Percentiles rank a stretch among this genome's conserved stretches.
These are phyloP conservation scores for Pararge aegeria DNA, from an alignment of 1,140 invertebrate genomes.

Conservation along the genomic window DNA sequence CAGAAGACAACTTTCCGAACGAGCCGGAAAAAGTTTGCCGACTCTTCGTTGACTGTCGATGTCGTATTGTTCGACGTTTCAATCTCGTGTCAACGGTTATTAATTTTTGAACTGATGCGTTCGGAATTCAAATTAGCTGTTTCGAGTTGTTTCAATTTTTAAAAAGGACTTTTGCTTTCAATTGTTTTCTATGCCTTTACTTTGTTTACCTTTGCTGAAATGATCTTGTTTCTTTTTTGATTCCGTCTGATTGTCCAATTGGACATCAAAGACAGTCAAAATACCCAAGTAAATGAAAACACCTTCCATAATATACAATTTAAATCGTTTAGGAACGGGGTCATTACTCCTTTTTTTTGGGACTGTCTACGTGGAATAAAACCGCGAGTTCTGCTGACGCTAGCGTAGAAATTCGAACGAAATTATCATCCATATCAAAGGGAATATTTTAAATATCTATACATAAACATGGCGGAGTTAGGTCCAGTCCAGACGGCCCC, in stretches of 20 bases:
- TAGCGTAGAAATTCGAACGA: conserved; percentile 52
- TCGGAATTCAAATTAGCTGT: conserved; percentile 33
- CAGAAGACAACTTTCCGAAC: conserved; percentile 50
- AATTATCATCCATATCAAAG: conserved; percentile 77
- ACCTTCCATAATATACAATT: neutral
- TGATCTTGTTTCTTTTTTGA: conserved; percentile 1
- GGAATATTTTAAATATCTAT: conserved; percentile 77
- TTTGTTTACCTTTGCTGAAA: neutral
- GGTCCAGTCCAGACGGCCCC: conserved; percentile 66
- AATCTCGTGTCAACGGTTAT: conserved; percentile 51
- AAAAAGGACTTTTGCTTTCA: conserved; percentile 7
- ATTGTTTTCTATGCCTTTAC: conserved; percentile 1
- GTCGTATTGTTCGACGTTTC: conserved; percentile 47
- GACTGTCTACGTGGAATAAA: conserved; percentile 9
- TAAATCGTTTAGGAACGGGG: neutral
- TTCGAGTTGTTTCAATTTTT: conserved; percentile 11
- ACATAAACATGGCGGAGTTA: conserved; percentile 60
- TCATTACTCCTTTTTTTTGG: conserved; percentile 10
- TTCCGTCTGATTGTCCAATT: neutral
- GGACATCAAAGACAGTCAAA: neutral
- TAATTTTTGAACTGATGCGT: conserved; percentile 41
- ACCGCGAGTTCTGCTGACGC: conserved; percentile 44
- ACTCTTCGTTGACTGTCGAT: conserved; percentile 43
- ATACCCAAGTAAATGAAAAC: neutral
- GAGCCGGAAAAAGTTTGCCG: conserved; percentile 66